Evolutionary conservation across 1,140 invertebrate species (phyloP), one percentile per base, ranked within the genome.

Genomic region (Drosophila grimshawi): DNA sequence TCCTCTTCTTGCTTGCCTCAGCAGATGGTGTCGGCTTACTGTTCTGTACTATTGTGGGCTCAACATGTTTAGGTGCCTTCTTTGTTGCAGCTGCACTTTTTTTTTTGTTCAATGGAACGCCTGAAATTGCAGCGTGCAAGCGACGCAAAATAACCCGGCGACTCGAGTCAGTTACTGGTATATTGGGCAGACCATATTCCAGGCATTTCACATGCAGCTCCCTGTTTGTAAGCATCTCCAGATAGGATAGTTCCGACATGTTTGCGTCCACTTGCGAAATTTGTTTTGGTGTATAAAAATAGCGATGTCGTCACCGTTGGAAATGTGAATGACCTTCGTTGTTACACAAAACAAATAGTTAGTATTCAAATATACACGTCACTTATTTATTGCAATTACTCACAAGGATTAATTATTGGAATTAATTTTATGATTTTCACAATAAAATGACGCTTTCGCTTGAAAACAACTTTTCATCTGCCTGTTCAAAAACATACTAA

Each of bases 91-190:
- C 37, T 39, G 57, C 53, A 52, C 43, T 60, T 62, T 86, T 86
- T 59, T 56, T 45, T 39, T 75, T 81, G 59, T 72, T 85, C 6
- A 69, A 8, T 0, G 71, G 82, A 10, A 30, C 33, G 8, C 90
- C 90, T 2, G 65, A 30, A 39, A 92, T 92, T 0, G 73, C 39
- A 7, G 72, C 35, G 5, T 57, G 74, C 32, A 92, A 57, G 3
- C 82, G 78, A 19, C 78, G 70, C 35, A 90, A 37, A 37, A 86
- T 83, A n/a, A 86, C 80, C 4, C 39, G 39, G 3, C 83, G 88
- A n/a, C 78, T 92, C 32, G 85, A 80, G 27, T 88, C 77, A 2
- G 91, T 91, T 1, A 92, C 82, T 6, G 91, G 91, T 8, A 92
- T 74, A 35, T 67, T 81, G 3, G 90, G 90, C 32, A 92, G 45